Percentiles rank a stretch among this genome's conserved stretches.
These are phyloP conservation scores for Xyrauchen texanus DNA, from an alignment of 2,113 vertebrate species.

Conservation along the genomic window DNA sequence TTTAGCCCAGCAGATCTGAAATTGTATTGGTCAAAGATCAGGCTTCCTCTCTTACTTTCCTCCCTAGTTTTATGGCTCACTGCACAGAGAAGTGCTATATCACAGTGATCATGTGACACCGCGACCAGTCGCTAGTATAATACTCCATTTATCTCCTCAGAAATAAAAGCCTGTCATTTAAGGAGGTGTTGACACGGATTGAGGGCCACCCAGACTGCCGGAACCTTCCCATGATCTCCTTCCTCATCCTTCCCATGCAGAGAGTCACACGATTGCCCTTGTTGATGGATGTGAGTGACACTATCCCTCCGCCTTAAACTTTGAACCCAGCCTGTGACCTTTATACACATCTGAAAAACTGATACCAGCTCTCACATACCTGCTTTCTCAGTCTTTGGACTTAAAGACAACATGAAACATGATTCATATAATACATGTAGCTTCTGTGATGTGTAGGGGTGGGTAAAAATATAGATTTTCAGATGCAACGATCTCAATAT, in stretches of 20 bases:
- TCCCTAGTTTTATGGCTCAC: too few species aligned
- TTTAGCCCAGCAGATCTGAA: background rate
- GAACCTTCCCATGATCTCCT: slow-evolving; percentile 96
- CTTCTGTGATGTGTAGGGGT: too few species aligned
- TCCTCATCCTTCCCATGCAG: slow-evolving; percentile 99
- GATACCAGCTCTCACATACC: too few species aligned
- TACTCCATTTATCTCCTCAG: slow-evolving; percentile 34
- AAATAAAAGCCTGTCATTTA: slow-evolving; percentile 86
- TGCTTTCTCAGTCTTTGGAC: too few species aligned
- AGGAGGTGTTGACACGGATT: slow-evolving; percentile 84
- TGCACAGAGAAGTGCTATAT: too few species aligned
- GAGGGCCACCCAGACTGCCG: slow-evolving; percentile 89
- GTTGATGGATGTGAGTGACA: slow-evolving; percentile 91
- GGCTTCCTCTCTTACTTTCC: background rate
- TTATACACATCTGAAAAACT: background rate
- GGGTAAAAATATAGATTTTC: too few species aligned
- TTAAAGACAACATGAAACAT: too few species aligned
- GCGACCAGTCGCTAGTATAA: background rate
- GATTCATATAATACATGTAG: too few species aligned
- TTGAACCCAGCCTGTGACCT: background rate
- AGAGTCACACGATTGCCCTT: slow-evolving; percentile 93
- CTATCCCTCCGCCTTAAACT: background rate
- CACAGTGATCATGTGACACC: background rate
- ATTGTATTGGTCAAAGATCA: background rate
- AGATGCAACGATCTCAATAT: too few species aligned